Base-by-base conservation (phyloP, 2,113 vertebrate species). In the Fulica atra region DNA sequence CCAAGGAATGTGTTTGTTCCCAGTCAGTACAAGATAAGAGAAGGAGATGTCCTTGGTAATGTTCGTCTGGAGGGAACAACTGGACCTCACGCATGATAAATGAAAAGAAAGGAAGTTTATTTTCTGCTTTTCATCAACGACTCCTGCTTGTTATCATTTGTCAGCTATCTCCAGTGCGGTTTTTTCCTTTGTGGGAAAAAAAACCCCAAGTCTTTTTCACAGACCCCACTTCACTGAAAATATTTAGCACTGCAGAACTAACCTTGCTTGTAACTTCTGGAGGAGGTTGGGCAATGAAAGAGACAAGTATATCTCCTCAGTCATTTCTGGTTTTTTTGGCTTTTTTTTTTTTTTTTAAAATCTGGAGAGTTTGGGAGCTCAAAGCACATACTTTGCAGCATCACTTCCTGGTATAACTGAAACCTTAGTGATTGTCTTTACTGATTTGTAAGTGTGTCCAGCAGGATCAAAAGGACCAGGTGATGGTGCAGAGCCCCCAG, bases 51-150 rank as follows among this genome's bases (percentile, higher is more conserved):
- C 81, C 83, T 95, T 84, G 44, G 61, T 63, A 82, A 70, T 42
- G 88, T 81, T 94, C 2, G 3, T 87, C 74, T 94, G 91, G 61
- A 87, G 31, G 48, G 93, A 93, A 85, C 35, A 57, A 59, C 80
- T 36, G 36, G 74, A 60, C 65, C 50, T 91, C n/a, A 6, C 29
- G 66, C 23, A 21, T 92, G 92, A 95, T 74, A 76, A 83, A 88
- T 93, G 60, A 33, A 71, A 54, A 66, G 60, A 88, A 70, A 90
- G 88, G 81, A 88, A 88, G 91, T 86, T 92, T 86, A 66, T 90
- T 86, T 93, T 96, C 88, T 92, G 91, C 76, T 73, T 91, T 85
- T 40, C 64, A 80, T 25, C 74, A 80, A 46, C 54, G 69, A 63
- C 29, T 92, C 81, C 87, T 73, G 87, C 73, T 94, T 85, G 63